Percentiles rank a stretch among this genome's conserved stretches.
phyloP scores from a whole-genome alignment of 2,113 vertebrate genomes.

The Pachypanchax playfairii region DNA sequence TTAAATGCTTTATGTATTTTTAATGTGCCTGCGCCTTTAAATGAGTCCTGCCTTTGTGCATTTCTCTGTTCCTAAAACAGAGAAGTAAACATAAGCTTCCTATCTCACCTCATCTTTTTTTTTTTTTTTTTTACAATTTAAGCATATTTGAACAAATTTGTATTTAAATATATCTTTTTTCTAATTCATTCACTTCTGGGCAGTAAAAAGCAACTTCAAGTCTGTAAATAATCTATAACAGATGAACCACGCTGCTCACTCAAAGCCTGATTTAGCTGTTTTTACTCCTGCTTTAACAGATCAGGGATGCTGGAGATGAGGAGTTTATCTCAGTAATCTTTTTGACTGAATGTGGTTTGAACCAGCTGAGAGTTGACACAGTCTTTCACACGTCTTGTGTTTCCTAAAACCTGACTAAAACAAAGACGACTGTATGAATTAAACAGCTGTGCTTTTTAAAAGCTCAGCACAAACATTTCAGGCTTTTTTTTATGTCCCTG shows the following conservation, averaged over 20 bases:
- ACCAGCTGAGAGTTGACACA: slow-evolving; percentile 4
- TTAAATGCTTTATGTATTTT: too few species aligned
- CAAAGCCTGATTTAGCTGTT: neutral
- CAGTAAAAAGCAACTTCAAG: too few species aligned
- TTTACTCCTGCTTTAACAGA: slow-evolving; percentile 7
- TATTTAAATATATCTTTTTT: too few species aligned
- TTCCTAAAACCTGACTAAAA: slow-evolving; percentile 7
- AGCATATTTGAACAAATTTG: too few species aligned
- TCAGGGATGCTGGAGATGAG: neutral
- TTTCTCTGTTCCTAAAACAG: slow-evolving; percentile 10
- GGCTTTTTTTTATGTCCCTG: neutral
- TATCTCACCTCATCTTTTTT: too few species aligned
- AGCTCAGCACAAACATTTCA: neutral
- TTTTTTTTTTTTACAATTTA: too few species aligned
- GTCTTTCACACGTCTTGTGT: slow-evolving; percentile 1
- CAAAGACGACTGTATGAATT: slow-evolving; percentile 17
- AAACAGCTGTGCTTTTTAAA: neutral
- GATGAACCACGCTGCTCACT: too few species aligned
- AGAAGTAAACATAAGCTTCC: slow-evolving; percentile 25
- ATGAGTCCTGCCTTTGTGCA: slow-evolving; percentile 15
- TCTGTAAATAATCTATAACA: too few species aligned
- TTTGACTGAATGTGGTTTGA: neutral
- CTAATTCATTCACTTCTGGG: too few species aligned
- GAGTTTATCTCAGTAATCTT: slow-evolving; percentile 20
- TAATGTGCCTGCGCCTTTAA: slow-evolving; percentile 8